Conservation (phyloP, 2,797 vertebrate genomes). For the Sternotherus odoratus region DNA sequence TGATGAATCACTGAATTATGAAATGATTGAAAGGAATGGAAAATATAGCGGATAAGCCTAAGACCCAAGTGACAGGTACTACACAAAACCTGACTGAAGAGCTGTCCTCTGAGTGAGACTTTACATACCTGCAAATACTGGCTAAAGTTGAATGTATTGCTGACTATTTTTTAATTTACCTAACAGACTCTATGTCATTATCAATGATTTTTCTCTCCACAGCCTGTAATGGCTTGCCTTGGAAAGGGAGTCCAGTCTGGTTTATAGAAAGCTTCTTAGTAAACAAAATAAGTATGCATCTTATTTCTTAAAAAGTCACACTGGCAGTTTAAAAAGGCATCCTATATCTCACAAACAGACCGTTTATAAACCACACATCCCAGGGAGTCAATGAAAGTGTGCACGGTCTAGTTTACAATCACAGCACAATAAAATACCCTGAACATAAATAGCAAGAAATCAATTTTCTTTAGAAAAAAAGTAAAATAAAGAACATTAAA, state of each 20-base stretch:
- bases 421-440: slow-evolving; percentile 71
- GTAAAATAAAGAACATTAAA: slow-evolving; percentile 79
- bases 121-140: slow-evolving; percentile 27
- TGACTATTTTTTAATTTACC: slow-evolving; percentile 16
- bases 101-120: background rate
- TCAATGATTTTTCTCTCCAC: slow-evolving; percentile 22
- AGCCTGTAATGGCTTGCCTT: background rate
- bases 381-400: slow-evolving; percentile 52
- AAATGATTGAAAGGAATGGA: fast-evolving
- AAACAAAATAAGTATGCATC: slow-evolving; percentile 61
- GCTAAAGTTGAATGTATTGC: slow-evolving; percentile 21
- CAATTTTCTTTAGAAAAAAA: slow-evolving; percentile 76
- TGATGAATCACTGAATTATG: background rate
- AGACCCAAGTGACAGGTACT: background rate
- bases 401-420: slow-evolving; percentile 73
- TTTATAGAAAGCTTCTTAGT: slow-evolving; percentile 21
- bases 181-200: background rate
- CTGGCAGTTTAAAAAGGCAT: slow-evolving; percentile 62
- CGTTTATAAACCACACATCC: slow-evolving; percentile 61
- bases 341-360: slow-evolving; percentile 44
- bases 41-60: background rate
- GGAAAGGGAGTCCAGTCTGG: slow-evolving; percentile 27
- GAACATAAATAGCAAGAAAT: slow-evolving; percentile 77
- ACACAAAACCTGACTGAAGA: background rate
- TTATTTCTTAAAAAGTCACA: background rate